Evolutionary conservation across 2,888 invertebrate genomes (phyloP).

Genomic region (Dermolepida albohirtum): DNA sequence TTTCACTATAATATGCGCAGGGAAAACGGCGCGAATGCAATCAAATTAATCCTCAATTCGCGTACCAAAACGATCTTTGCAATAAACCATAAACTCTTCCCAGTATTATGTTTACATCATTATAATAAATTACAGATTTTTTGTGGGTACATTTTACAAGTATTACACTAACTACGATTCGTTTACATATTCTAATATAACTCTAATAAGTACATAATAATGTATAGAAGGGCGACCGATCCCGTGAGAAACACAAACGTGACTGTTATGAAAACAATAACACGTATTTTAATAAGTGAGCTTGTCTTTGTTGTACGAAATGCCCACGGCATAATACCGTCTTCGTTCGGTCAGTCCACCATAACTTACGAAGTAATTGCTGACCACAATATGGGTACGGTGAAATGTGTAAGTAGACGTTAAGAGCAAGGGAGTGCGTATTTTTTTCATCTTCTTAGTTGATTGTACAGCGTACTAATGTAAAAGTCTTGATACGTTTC

Average conservation of each 20-base stretch:
- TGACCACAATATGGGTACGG: conserved; percentile 52
- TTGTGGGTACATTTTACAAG: conserved; percentile 27
- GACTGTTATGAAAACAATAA: conserved; percentile 64
- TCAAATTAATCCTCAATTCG: too few relatives aligned
- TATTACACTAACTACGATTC: conserved; percentile 19
- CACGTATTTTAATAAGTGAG: conserved; percentile 65
- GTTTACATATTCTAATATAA: conserved; percentile 45
- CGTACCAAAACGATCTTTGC: neutral
- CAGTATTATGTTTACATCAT: conserved; percentile 28
- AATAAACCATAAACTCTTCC: conserved; percentile 31
- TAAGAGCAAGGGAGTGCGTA: conserved; percentile 44
- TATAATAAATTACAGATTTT: conserved; percentile 37
- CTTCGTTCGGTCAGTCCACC: conserved; percentile 47
- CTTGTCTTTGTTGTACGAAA: conserved; percentile 52
- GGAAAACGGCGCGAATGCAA: too few relatives aligned
- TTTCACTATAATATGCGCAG: too few relatives aligned
- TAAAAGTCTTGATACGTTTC: conserved; percentile 1
- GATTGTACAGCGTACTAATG: conserved; percentile 34
- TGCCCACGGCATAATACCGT: conserved; percentile 11
- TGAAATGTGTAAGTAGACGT: conserved; percentile 46
- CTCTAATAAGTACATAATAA: conserved; percentile 46
- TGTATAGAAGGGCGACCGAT: conserved; percentile 47
- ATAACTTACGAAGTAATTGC: conserved; percentile 55
- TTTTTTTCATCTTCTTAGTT: conserved; percentile 24
- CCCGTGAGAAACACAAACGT: conserved; percentile 67